Evolutionary conservation across 2,888 invertebrate species (phyloP), one percentile per base, ranked within the genome.

Genomic region (Cephalotes varians): DNA sequence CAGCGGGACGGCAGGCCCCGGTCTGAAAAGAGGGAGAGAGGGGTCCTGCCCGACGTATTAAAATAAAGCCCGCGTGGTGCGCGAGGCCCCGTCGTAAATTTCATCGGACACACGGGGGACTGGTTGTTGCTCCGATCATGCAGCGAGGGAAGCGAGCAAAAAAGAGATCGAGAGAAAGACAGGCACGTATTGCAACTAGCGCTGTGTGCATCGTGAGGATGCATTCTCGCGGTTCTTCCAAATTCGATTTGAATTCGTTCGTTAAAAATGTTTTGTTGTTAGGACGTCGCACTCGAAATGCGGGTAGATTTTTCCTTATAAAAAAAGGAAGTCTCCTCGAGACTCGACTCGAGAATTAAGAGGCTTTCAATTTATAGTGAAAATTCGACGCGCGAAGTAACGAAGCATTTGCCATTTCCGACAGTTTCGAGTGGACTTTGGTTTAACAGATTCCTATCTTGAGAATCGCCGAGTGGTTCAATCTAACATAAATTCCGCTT

Each of bases 1-100:
- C 93, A 94, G 93, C 93, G 90, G 93, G 93, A 91, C 85, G 88
- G 88, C 90, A 82, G 83, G 88, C 87, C 87, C 86, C 87, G 87
- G 87, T 85, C 87, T 69, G 56, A 69, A 56, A 77, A 44, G 51
- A 64, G 28, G 18, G 51, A 40, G 76, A 12, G 64, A 47, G 25
- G 82, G 85, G 69, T 60, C 82, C 83, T 84, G 80, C 85, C 88
- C 87, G 86, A 86, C 88, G 92, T 91, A 92, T 93, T 92, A 93
- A 93, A 93, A 93, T 93, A 93, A 93, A 93, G 93, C 91, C 92
- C 91, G 91, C 92, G 87, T 91, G 90, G 91, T 90, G 90, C 91
- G 91, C 88, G 89, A 87, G 90, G 90, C 91, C 90, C 89, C 91
- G 90, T 92, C 92, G 93, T 93, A 93, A 93, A 93, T 93, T 93